Conservation (phyloP, 2,888 invertebrate genomes). For the Nebria salina region DNA sequence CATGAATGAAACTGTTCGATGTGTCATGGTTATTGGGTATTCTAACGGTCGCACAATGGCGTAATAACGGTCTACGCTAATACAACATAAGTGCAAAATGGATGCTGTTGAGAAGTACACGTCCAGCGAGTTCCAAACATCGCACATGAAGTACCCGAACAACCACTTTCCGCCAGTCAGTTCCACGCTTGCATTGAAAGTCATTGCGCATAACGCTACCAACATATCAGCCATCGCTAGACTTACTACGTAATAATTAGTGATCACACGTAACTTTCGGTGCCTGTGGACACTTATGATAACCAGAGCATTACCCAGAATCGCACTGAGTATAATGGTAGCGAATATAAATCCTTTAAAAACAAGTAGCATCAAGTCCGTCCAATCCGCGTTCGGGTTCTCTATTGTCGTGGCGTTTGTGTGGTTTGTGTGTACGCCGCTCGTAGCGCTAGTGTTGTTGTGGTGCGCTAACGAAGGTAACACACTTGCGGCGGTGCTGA, state of each 20-base stretch:
- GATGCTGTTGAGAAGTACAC: conserved; percentile 94
- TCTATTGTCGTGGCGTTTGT: conserved; percentile 56
- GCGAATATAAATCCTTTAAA: conserved; percentile 83
- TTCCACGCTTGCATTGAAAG: conserved; percentile 90
- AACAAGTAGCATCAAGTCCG: conserved; percentile 69
- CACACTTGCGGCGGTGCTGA: conserved; percentile 56
- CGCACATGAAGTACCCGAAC: conserved; percentile 90
- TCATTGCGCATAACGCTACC: conserved; percentile 92
- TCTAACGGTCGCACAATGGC: conserved; percentile 92
- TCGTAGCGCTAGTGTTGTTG: conserved; percentile 56
- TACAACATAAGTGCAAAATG: conserved; percentile 93
- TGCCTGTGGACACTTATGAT: conserved; percentile 85
- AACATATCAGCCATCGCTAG: conserved; percentile 93
- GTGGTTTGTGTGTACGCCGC: conserved; percentile 54
- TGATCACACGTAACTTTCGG: conserved; percentile 84
- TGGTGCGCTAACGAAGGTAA: conserved; percentile 53
- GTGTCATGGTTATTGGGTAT: conserved; percentile 92
- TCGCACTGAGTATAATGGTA: conserved; percentile 87
- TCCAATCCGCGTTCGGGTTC: conserved; percentile 63
- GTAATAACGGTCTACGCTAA: conserved; percentile 91
- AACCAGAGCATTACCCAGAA: conserved; percentile 92
- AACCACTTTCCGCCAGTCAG: conserved; percentile 83
- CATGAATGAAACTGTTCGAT: conserved; percentile 82
- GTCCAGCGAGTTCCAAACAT: conserved; percentile 93
- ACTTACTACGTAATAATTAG: conserved; percentile 96